These are phyloP conservation scores for Otocyon megalotis DNA, from an alignment of 2,113 vertebrate genomes.

Conservation along the genomic window DNA sequence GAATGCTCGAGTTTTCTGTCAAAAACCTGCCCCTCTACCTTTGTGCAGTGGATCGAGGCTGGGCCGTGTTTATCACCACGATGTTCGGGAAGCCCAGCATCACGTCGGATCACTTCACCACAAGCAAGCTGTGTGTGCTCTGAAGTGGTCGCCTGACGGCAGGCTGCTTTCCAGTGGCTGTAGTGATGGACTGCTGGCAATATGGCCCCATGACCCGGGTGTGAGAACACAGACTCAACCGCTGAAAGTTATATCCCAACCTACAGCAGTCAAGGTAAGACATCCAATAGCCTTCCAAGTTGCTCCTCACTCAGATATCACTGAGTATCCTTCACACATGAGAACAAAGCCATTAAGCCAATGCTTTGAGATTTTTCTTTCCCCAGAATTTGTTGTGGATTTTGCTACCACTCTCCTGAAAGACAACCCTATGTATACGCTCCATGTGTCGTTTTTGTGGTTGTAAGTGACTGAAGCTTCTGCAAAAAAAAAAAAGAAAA, in stretches of 20 bases:
- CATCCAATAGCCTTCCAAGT: not conserved
- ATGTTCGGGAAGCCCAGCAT: conserved; percentile 82
- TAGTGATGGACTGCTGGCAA: conserved; percentile 84
- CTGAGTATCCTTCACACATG: not conserved
- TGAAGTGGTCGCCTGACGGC: conserved; percentile 88
- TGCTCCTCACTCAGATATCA: not conserved
- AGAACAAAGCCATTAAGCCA: not conserved
- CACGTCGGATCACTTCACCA: conserved; percentile 78
- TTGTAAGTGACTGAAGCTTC: not conserved
- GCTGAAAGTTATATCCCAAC: conserved; percentile 81
- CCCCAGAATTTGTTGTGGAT: not conserved
- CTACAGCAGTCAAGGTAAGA: conserved; percentile 89
- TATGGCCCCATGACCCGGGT: conserved; percentile 86
- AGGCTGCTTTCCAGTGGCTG: conserved; percentile 87
- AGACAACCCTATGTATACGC: not conserved
- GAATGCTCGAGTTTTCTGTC: not conserved
- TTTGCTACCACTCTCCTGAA: not conserved
- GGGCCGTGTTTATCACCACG: conserved; percentile 87
- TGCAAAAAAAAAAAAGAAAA: no score
- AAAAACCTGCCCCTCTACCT: conserved; percentile 4
- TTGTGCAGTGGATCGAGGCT: conserved; percentile 87
- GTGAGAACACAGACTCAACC: conserved; percentile 71
- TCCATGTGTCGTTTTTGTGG: not conserved
- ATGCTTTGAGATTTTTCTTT: not conserved
- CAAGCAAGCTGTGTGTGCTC: conserved; percentile 85